Percentiles rank a stretch among this genome's conserved stretches.
Evolutionary conservation across 2,797 vertebrate species (phyloP).

Genomic region (Australoheros facetus): DNA sequence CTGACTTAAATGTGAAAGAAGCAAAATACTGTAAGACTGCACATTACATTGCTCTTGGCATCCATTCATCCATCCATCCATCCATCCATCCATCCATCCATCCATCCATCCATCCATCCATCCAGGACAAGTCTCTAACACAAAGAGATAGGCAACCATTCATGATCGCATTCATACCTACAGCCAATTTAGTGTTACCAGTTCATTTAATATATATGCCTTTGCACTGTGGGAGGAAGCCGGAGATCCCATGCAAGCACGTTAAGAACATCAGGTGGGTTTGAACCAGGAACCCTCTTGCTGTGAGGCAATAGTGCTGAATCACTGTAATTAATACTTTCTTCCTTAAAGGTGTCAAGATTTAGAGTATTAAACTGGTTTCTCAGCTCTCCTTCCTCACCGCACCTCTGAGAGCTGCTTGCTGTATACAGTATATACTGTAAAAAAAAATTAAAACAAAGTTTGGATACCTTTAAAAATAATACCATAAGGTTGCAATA

Average conservation of each 20-base stretch:
- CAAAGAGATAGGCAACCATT: too few relatives aligned
- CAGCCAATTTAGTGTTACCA: background rate
- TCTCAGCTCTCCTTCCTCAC: background rate
- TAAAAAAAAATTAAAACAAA: too few relatives aligned
- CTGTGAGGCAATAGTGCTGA: background rate
- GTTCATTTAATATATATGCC: background rate
- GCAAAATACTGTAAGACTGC: background rate
- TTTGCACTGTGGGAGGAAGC: background rate
- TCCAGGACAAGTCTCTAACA: too few relatives aligned
- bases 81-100: background rate
- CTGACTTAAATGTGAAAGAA: background rate
- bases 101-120: background rate
- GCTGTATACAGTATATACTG: too few relatives aligned
- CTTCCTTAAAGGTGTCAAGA: background rate
- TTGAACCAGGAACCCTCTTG: accelerated
- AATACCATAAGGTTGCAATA: background rate
- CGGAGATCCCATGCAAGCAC: background rate
- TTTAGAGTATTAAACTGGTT: background rate
- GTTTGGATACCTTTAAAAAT: background rate
- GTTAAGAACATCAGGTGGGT: background rate
- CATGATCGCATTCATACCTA: background rate
- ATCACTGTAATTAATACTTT: background rate
- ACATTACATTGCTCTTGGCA: background rate
- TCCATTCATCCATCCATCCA: background rate
- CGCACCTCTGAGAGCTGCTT: background rate